Evolutionary conservation across 2,113 vertebrate species (phyloP), one percentile per base, ranked within the genome.

Genomic region (Dicentrarchus labrax): DNA sequence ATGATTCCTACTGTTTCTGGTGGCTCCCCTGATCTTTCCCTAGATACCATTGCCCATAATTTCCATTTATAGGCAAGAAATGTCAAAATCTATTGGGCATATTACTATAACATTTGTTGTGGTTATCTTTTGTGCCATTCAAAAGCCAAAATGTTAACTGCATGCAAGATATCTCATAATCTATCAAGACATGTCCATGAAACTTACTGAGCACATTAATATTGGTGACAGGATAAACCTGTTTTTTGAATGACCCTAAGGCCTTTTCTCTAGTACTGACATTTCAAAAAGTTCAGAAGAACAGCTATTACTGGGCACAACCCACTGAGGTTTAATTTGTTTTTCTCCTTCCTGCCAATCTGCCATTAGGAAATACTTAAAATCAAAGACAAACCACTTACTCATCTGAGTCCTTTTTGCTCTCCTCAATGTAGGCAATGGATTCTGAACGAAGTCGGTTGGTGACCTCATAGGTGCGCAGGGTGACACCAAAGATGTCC

Each of bases 361-460:
- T 45, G 7, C 12, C 17, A 7, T 57, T 12, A 72, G 22, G 4
- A 15, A 47, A 59, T 43, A 12, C 8, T n/a, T 38, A 4, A 39
- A 47, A 54, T 43, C 0, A 41, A 72, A 43, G 38, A 4, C 2
- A 56, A 48, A 67, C 17, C 1, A 95, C 98, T 96, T 94, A 99
- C 98, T 99, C 98, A n/a, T 99, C 98, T 0, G 95, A 91, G 77
- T 98, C 98, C 92, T 96, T 99, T 95, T 99, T 99, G 96, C 95
- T 99, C 92, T 99, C 98, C 89, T 99, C 98, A 12, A 97, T 99
- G 95, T 96, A 99, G 21, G 98, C 98, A 15, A 99, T 99, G 70
- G 98, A 99, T 94, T 99, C 98, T 0, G 98, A 99, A 80, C 98
- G 96, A 92, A 99, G 97, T 84, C 98, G 96, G 94, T 98, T 99